Evolutionary conservation across 2,797 vertebrate species (phyloP).

Genomic region (Enteromius radiatus): DNA sequence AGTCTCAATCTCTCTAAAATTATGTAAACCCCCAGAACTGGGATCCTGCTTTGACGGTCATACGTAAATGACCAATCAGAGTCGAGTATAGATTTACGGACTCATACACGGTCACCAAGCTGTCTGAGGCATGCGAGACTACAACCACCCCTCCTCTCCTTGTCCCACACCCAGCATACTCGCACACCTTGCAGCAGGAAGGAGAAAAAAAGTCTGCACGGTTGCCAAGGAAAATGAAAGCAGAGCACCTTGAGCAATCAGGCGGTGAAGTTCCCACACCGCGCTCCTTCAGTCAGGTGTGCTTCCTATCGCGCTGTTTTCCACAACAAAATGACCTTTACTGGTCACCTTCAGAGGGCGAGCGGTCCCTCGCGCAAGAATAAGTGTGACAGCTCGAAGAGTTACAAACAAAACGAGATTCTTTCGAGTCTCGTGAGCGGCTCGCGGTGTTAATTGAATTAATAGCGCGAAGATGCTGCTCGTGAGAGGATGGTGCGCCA

Average conservation of each 20-base stretch:
- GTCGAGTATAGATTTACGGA: constrained; percentile 56
- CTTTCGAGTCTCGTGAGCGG: constrained; percentile 31
- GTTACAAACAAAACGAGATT: not conserved
- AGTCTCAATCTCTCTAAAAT: constrained; percentile 39
- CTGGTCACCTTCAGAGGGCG: constrained; percentile 80
- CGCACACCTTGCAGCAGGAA: constrained; percentile 60
- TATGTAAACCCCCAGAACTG: constrained; percentile 56
- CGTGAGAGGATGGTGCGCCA: constrained; percentile 66
- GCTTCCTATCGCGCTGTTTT: constrained; percentile 56
- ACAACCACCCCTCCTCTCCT: constrained; percentile 47
- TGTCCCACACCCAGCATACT: constrained; percentile 55
- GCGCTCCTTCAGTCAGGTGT: constrained; percentile 40
- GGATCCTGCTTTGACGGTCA: constrained; percentile 57
- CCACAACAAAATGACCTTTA: constrained; percentile 77
- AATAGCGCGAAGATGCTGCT: constrained; percentile 25
- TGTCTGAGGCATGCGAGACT: constrained; percentile 55
- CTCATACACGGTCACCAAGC: constrained; percentile 54
- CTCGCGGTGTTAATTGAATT: constrained; percentile 40
- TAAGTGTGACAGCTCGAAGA: not conserved
- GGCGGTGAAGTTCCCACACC: constrained; percentile 47
- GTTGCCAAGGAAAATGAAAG: constrained; percentile 30
- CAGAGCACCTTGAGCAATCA: constrained; percentile 29
- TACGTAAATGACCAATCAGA: constrained; percentile 62
- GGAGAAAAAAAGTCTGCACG: constrained; percentile 44
- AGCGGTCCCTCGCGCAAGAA: constrained; percentile 46